phyloP scores from a whole-genome alignment of 2,797 vertebrate genomes.

The Lacerta bilineata region DNA sequence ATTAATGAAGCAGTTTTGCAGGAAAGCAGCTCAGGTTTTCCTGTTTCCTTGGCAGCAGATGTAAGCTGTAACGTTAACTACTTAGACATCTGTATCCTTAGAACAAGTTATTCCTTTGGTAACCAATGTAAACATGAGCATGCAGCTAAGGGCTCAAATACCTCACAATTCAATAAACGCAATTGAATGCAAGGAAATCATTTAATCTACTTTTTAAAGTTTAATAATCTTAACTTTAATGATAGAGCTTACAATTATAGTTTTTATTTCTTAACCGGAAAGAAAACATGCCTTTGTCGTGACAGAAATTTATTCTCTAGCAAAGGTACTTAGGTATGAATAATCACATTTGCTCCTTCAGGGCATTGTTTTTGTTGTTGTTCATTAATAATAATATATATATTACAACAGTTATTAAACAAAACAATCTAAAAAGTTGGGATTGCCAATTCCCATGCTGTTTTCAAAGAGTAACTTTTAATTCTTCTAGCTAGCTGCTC shows the following conservation, averaged over 20 bases:
- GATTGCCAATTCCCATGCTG: constrained; percentile 40
- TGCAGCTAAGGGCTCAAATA: constrained; percentile 69
- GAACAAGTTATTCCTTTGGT: constrained; percentile 75
- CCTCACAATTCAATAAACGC: constrained; percentile 54
- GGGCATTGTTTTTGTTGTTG: not conserved
- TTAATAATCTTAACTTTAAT: constrained; percentile 63
- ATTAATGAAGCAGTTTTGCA: constrained; percentile 62
- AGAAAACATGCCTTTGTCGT: constrained; percentile 54
- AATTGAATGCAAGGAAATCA: constrained; percentile 65
- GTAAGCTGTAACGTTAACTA: constrained; percentile 68
- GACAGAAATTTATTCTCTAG: constrained; percentile 61
- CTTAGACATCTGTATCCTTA: constrained; percentile 75
- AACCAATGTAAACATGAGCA: constrained; percentile 65
- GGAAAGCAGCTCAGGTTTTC: constrained; percentile 72
- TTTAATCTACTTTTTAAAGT: constrained; percentile 59
- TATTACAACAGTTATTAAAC: not conserved
- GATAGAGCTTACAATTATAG: constrained; percentile 17
- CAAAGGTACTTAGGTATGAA: constrained; percentile 49
- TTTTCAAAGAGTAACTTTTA: constrained; percentile 27
- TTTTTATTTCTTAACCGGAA: constrained; percentile 58
- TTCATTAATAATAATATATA: not conserved
- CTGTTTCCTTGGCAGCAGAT: constrained; percentile 70
- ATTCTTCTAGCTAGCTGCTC: constrained; percentile 28
- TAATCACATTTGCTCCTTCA: not conserved
- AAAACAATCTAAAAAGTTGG: not conserved